A percentile compares a stretch with the other conserved stretches of the same genome.
These are phyloP conservation scores for Noctua janthe DNA, from an alignment of 2,888 invertebrate genomes.

Conservation along the genomic window DNA sequence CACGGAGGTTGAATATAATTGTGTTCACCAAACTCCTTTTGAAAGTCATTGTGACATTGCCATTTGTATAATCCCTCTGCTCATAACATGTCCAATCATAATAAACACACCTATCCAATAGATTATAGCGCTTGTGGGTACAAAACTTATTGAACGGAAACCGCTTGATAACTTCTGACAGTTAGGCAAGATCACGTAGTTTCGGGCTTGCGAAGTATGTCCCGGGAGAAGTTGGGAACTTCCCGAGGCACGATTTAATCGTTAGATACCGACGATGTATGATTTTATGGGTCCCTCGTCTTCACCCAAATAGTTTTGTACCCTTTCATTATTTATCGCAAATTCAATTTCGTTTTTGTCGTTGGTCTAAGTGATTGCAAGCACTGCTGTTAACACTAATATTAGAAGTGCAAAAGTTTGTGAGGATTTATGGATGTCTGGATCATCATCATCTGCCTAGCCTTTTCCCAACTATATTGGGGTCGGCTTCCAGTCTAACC, in stretches of 20 bases:
- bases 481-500: too few relatives aligned
- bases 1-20: background rate
- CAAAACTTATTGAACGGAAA: constrained; percentile 39
- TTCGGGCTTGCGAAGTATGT: background rate
- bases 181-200: constrained; percentile 30
- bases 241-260: constrained; percentile 20
- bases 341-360: background rate
- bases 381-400: background rate
- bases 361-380: background rate
- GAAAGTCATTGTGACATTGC: too few relatives aligned
- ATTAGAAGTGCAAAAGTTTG: too few relatives aligned
- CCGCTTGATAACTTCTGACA: constrained; percentile 33
- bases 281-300: background rate
- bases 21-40: background rate
- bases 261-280: background rate
- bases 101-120: constrained; percentile 10
- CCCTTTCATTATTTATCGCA: background rate
- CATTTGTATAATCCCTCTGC: background rate
- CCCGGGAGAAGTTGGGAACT: constrained; percentile 23
- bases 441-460: too few relatives aligned
- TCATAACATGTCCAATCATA: background rate
- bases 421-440: too few relatives aligned
- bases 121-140: background rate
- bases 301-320: background rate
- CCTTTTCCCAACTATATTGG: too few relatives aligned